Evolutionary conservation across 2,888 invertebrate species (phyloP).

Genomic region (Eilema sororculum): DNA sequence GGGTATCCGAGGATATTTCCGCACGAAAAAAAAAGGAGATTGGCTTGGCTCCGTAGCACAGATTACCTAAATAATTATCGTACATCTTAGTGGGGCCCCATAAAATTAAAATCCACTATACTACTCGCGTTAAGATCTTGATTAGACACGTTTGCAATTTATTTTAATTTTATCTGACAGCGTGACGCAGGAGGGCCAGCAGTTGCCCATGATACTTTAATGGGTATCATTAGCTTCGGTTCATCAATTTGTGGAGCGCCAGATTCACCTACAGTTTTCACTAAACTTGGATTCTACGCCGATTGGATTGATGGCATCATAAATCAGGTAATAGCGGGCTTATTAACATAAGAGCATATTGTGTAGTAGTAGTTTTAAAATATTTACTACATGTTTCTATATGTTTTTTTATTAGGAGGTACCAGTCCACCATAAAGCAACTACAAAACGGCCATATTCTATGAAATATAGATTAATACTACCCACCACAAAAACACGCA

Average conservation of each 20-base stretch:
- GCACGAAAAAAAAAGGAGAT: too few species aligned
- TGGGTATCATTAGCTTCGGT: constrained; percentile 45
- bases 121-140: not conserved
- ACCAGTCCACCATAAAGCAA: not conserved
- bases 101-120: not conserved
- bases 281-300: constrained; percentile 38
- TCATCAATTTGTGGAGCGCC: constrained; percentile 35
- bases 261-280: constrained; percentile 46
- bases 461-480: not conserved
- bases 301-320: constrained; percentile 32
- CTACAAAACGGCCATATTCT: not conserved
- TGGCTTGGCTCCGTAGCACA: not conserved
- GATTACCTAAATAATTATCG: not conserved
- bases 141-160: not conserved
- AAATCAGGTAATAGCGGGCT: not conserved
- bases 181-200: constrained; percentile 60
- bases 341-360: not conserved
- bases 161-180: constrained; percentile 39
- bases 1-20: too few species aligned
- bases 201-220: constrained; percentile 19
- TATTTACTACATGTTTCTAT: not conserved
- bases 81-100: not conserved
- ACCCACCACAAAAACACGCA: not conserved
- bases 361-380: not conserved
- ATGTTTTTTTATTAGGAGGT: constrained; percentile 12